phyloP scores from a whole-genome alignment of 2,888 invertebrate genomes.

The Stegophylla sp. region DNA sequence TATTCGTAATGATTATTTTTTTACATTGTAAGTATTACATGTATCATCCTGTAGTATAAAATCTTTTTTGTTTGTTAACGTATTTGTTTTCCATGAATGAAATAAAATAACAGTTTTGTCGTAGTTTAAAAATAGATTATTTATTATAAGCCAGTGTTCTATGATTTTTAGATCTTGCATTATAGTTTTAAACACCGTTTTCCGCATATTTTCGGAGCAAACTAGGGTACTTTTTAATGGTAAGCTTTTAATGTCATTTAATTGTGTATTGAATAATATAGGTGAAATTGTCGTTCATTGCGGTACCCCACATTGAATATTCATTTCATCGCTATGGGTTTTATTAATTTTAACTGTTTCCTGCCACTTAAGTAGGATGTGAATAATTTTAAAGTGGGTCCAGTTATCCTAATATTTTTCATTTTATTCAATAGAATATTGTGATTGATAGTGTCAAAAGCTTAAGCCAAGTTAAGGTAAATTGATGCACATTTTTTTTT shows the following conservation, averaged over 20 bases:
- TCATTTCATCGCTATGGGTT: conserved; percentile 11
- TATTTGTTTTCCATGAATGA: conserved; percentile 1
- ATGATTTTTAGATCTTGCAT: background rate
- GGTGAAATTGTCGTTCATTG: conserved; percentile 1
- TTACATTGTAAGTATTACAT: background rate
- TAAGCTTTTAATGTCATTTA: conserved; percentile 7
- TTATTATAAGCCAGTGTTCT: too few species aligned
- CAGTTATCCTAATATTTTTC: conserved; percentile 9
- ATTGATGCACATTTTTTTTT: conserved; percentile 28
- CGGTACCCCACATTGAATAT: background rate
- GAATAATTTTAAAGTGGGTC: conserved; percentile 6
- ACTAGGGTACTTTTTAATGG: background rate
- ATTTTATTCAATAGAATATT: conserved; percentile 17
- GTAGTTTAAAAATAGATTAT: conserved; percentile 14
- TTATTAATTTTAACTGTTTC: conserved; percentile 23
- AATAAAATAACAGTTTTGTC: conserved; percentile 5
- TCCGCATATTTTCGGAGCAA: background rate
- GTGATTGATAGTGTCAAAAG: conserved; percentile 1
- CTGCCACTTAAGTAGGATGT: background rate
- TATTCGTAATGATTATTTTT: too few species aligned
- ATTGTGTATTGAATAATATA: conserved; percentile 3
- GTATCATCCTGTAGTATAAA: background rate
- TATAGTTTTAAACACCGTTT: conserved; percentile 1
- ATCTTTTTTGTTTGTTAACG: background rate
- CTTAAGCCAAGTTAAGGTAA: conserved; percentile 25